A percentile compares a stretch with the other conserved stretches of the same genome.
phyloP scores from a whole-genome alignment of 2,888 invertebrate genomes.

The Gymnosoma rotundatum region DNA sequence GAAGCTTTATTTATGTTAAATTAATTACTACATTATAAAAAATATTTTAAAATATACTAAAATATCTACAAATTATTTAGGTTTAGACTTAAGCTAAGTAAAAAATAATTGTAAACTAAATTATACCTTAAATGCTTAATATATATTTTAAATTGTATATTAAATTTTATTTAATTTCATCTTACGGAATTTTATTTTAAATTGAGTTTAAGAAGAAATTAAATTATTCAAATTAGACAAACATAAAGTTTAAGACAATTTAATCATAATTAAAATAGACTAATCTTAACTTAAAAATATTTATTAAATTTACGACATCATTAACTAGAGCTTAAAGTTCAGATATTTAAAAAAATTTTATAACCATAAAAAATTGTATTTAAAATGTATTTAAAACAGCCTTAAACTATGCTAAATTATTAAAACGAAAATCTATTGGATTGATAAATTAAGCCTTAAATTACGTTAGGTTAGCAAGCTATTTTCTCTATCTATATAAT shows the following conservation, averaged over 20 bases:
- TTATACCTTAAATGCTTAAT: slow-evolving; percentile 34
- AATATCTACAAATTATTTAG: background rate
- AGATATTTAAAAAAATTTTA: too few relatives aligned
- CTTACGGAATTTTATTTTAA: slow-evolving; percentile 4
- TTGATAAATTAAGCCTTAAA: too few relatives aligned
- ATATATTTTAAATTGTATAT: slow-evolving; percentile 42
- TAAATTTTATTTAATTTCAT: slow-evolving; percentile 23
- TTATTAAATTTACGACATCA: too few relatives aligned
- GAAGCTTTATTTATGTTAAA: slow-evolving; percentile 55
- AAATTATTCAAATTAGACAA: background rate
- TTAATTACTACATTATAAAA: background rate
- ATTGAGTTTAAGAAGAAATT: background rate
- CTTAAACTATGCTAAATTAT: too few relatives aligned
- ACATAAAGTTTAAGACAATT: background rate
- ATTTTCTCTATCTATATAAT: too few relatives aligned
- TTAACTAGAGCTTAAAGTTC: too few relatives aligned
- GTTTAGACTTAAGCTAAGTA: slow-evolving; percentile 4
- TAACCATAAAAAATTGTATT: too few relatives aligned
- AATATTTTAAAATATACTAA: background rate
- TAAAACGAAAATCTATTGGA: too few relatives aligned
- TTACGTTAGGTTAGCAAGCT: too few relatives aligned
- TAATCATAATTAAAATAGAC: background rate
- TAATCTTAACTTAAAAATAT: too few relatives aligned
- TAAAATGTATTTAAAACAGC: too few relatives aligned
- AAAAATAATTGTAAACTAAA: slow-evolving; percentile 1